phyloP scores from a whole-genome alignment of 2,113 vertebrate genomes.

The Hippocampus guttulatus region DNA sequence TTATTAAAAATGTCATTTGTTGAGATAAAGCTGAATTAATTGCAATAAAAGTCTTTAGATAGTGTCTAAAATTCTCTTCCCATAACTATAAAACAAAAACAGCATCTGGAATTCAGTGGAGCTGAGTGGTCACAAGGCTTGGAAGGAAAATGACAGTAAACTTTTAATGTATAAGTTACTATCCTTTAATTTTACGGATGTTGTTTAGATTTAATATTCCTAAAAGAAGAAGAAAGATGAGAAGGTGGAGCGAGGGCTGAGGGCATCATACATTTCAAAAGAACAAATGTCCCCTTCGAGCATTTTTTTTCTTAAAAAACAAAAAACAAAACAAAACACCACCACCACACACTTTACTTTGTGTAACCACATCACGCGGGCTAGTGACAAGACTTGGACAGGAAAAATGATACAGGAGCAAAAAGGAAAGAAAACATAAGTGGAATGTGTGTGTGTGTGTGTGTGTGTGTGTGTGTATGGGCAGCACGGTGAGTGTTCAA shows the following conservation, averaged over 20 bases:
- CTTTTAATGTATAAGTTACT: neutral
- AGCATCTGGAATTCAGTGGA: neutral
- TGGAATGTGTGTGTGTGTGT: neutral
- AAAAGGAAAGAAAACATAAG: neutral
- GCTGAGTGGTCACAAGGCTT: neutral
- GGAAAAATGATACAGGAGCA: slow-evolving; percentile 3
- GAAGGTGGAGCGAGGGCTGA: neutral
- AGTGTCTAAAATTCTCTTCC: neutral
- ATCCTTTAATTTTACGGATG: neutral
- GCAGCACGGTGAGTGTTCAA: too few species aligned
- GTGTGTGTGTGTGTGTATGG: too few species aligned
- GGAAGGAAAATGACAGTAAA: neutral
- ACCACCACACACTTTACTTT: neutral
- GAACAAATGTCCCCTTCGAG: neutral
- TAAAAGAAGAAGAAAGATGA: neutral
- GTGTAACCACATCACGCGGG: neutral
- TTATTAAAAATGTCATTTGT: too few species aligned
- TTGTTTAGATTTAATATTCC: neutral
- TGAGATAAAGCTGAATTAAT: neutral
- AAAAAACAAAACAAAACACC: neutral
- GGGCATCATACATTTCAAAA: neutral
- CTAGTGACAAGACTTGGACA: neutral
- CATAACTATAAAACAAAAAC: neutral
- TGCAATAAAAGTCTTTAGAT: neutral
- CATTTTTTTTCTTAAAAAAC: neutral